phyloP scores from a whole-genome alignment of 2,113 vertebrate species.

The Pleuronectes platessa region DNA sequence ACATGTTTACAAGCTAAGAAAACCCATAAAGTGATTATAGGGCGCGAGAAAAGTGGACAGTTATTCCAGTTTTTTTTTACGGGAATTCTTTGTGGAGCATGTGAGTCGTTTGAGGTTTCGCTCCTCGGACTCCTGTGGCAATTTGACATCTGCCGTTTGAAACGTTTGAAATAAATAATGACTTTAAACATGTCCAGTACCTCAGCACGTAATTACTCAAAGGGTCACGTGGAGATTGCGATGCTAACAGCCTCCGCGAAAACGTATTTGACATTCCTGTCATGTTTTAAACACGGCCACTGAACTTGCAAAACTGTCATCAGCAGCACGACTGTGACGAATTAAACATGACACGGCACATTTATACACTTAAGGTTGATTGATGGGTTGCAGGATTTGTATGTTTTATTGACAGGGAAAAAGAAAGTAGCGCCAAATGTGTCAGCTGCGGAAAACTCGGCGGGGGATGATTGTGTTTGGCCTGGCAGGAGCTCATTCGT shows the following conservation, averaged over 20 bases:
- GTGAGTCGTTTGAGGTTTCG: not conserved
- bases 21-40: too few relatives aligned
- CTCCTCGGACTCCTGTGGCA: not conserved
- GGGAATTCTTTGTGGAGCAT: not conserved
- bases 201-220: too few relatives aligned
- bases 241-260: not conserved
- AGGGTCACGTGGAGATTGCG: not conserved
- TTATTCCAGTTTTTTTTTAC: not conserved
- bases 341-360: not conserved
- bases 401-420: conserved; percentile 7
- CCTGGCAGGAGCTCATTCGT: not conserved
- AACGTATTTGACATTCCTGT: not conserved
- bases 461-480: conserved; percentile 9
- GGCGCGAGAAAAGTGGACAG: too few relatives aligned
- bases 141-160: too few relatives aligned
- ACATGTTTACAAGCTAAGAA: too few relatives aligned
- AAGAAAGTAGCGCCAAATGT: not conserved
- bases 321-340: not conserved
- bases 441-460: conserved; percentile 24
- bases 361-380: conserved; percentile 18
- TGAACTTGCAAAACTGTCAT: conserved; percentile 19
- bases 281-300: not conserved
- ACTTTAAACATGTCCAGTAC: not conserved
- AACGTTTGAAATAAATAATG: not conserved
- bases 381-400: conserved; percentile 18